phyloP scores from a whole-genome alignment of 2,113 vertebrate genomes.

The Sarotherodon lohbergeri region DNA sequence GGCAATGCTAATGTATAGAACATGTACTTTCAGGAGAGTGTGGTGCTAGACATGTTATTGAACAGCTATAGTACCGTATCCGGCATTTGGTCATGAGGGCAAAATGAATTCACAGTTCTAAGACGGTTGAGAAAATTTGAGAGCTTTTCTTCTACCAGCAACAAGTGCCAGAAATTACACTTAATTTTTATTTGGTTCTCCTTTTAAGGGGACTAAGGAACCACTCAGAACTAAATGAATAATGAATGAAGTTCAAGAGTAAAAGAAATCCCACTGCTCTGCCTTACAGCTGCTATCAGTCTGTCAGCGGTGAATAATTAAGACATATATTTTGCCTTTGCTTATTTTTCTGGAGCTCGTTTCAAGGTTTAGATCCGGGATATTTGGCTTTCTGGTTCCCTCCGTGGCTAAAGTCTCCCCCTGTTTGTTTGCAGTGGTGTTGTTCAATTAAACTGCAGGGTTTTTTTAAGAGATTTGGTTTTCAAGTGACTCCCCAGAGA shows the following conservation, averaged over 20 bases:
- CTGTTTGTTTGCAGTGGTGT: conserved; percentile 16
- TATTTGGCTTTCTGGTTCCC: not conserved
- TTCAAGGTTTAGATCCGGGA: not conserved
- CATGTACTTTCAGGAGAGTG: not conserved
- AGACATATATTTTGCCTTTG: not conserved
- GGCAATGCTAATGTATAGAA: not conserved
- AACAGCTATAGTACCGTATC: not conserved
- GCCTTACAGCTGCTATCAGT: not conserved
- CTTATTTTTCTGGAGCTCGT: not conserved
- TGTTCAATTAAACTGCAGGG: conserved; percentile 28
- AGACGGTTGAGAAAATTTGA: not conserved
- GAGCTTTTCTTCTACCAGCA: not conserved
- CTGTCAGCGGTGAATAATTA: not conserved
- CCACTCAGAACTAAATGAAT: not conserved
- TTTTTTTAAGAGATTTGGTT: conserved; percentile 11
- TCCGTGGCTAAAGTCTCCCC: not conserved
- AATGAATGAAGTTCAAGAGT: not conserved
- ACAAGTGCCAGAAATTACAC: not conserved
- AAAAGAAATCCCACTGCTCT: not conserved
- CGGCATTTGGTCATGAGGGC: not conserved
- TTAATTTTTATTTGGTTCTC: not conserved
- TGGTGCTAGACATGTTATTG: not conserved
- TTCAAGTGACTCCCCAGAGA: conserved; percentile 25
- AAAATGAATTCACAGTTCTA: not conserved
- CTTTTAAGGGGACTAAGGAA: not conserved